phyloP scores from a whole-genome alignment of 2,113 vertebrate genomes.

The Phyllostomus discolor region DNA sequence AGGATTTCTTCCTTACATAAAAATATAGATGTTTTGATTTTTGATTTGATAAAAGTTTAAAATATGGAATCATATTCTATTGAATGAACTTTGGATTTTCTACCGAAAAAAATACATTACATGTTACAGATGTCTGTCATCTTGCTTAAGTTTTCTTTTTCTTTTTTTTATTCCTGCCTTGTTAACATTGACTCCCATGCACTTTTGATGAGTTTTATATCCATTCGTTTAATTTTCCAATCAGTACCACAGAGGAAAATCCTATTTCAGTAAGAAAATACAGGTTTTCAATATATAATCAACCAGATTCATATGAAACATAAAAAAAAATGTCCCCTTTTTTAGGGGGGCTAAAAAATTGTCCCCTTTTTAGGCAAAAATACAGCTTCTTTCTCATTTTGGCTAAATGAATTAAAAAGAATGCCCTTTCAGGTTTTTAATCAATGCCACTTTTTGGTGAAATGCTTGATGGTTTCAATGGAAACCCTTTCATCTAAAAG shows the following conservation, averaged over 20 bases:
- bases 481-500: too few species aligned
- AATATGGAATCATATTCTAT: slow-evolving; percentile 20
- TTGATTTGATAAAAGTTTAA: background rate
- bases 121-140: background rate
- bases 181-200: background rate
- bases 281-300: background rate
- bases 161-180: background rate
- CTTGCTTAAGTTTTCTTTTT: background rate
- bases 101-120: background rate
- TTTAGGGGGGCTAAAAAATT: background rate
- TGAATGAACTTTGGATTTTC: background rate
- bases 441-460: too few species aligned
- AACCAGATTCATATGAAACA: background rate
- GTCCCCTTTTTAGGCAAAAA: background rate
- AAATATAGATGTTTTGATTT: slow-evolving; percentile 20
- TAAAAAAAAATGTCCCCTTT: background rate
- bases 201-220: background rate
- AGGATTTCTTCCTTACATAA: background rate
- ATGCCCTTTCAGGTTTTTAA: background rate
- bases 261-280: background rate
- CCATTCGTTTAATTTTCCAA: background rate
- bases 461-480: too few species aligned
- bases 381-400: background rate
- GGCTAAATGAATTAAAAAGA: background rate
- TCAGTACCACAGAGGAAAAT: background rate